Evolutionary conservation across 1,140 invertebrate genomes (phyloP), one percentile per base, ranked within the genome.

Genomic region (Hydropsyche tenuis): DNA sequence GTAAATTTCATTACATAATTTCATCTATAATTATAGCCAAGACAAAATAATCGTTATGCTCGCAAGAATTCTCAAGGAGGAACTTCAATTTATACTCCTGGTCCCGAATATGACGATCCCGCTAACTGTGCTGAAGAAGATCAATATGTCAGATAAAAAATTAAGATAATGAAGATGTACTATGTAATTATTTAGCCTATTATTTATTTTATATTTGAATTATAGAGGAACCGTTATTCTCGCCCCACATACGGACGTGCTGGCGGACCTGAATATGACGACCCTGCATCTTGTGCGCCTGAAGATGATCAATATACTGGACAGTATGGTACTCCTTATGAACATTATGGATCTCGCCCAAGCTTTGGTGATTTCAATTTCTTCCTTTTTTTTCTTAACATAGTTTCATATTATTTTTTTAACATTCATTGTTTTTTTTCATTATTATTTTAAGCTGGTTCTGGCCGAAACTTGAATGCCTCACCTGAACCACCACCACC

Each of bases 301-400:
- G 93, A 95, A 82, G 93, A 94, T 82, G 93, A 94, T 82, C 93
- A 94, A 77, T 95, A 95, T 80, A 92, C 92, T 73, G 93, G 92
- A 73, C 92, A 93, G 68, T 94, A 95, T 81, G 93, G 92, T 48
- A 92, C 92, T 56, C 93, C 93, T 69, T 94, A 94, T 85, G 93
- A 94, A 84, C 93, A 94, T 80, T 94, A 94, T 79, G 92, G 92
- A 66, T 93, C 92, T 65, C 90, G 93, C 30, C 92, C 92, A 75
- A 94, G 93, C 68, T 84, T 85, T 78, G 83, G 83, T 85, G 77
- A 78, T n/a, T n/a, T n/a, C n/a, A n/a, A n/a, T n/a, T n/a, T n/a
- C n/a, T n/a, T n/a, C n/a, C n/a, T n/a, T n/a, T n/a, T n/a, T n/a
- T n/a, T n/a, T n/a, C n/a, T n/a, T n/a, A n/a, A n/a, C n/a, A n/a